A percentile compares a stretch with the other conserved stretches of the same genome.
Conservation (phyloP, 2,797 vertebrate species). For the Anguilla anguilla region DNA sequence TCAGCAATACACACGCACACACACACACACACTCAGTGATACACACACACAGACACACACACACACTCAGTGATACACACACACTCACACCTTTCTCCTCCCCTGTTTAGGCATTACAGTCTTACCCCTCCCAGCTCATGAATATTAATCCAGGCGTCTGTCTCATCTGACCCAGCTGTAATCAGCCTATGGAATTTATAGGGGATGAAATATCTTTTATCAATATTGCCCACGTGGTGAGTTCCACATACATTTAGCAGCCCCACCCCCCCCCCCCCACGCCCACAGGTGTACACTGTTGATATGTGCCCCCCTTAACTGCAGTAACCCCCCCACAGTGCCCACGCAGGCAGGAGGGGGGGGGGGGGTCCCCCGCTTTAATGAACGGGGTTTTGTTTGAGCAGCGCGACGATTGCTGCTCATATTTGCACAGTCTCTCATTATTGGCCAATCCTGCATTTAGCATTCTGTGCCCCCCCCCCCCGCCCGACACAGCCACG, state of each 20-base stretch:
- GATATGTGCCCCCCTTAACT: neutral
- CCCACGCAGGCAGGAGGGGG: neutral
- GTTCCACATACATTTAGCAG: neutral
- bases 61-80: no score
- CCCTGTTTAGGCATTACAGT: conserved; percentile 76
- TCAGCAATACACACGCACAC: no score
- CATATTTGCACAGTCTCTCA: conserved; percentile 4
- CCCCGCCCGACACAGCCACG: conserved; percentile 53
- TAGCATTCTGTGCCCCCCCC: conserved; percentile 25
- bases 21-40: no score
- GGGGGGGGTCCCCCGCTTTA: neutral
- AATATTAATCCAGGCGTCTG: neutral
- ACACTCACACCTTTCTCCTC: neutral
- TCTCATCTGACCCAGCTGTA: neutral
- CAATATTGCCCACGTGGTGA: neutral
- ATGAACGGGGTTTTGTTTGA: neutral
- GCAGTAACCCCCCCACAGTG: neutral
- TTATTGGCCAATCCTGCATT: neutral
- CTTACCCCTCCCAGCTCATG: conserved; percentile 62
- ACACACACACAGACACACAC: no score
- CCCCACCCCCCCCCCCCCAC: neutral
- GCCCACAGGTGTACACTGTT: conserved; percentile 6
- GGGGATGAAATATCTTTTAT: neutral
- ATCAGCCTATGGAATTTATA: neutral
- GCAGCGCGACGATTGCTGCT: neutral